phyloP scores from a whole-genome alignment of 2,797 vertebrate genomes.

The Phalanger gymnotis region DNA sequence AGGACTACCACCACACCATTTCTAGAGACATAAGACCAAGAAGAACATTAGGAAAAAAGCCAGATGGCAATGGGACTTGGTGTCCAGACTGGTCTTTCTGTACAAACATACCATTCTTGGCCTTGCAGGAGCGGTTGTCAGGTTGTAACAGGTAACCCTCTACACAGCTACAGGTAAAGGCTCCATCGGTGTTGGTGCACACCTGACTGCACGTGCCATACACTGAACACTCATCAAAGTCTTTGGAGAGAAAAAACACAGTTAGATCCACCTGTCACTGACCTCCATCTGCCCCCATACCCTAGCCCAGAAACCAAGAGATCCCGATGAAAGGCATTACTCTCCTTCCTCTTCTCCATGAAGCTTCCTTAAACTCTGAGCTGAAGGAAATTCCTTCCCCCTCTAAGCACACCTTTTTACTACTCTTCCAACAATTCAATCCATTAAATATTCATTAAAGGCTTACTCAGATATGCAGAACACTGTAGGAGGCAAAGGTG shows the following conservation, averaged over 20 bases:
- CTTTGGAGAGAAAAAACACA: constrained; percentile 79
- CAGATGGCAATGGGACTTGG: not conserved
- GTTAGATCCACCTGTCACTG: not conserved
- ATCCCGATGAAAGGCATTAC: not conserved
- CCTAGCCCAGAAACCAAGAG: not conserved
- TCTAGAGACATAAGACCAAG: not conserved
- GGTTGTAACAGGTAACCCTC: constrained; percentile 97
- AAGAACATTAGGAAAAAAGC: not conserved
- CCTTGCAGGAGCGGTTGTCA: constrained; percentile 98
- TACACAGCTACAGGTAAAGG: constrained; percentile 95
- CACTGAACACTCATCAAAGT: constrained; percentile 94
- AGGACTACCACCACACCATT: too few relatives aligned
- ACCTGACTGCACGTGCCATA: constrained; percentile 97
- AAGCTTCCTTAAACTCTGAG: not conserved
- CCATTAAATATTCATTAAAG: not conserved
- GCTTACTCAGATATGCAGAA: not conserved
- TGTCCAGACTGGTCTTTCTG: not conserved
- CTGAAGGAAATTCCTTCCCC: not conserved
- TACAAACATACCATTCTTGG: constrained; percentile 92
- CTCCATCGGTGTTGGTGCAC: constrained; percentile 92
- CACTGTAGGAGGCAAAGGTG: not conserved
- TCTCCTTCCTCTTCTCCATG: not conserved
- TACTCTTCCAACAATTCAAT: not conserved
- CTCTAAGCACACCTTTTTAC: not conserved
- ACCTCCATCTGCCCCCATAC: not conserved